Evolutionary conservation across 2,888 invertebrate species (phyloP), one percentile per base, ranked within the genome.

Genomic region (Lordiphosa andalusiaca): DNA sequence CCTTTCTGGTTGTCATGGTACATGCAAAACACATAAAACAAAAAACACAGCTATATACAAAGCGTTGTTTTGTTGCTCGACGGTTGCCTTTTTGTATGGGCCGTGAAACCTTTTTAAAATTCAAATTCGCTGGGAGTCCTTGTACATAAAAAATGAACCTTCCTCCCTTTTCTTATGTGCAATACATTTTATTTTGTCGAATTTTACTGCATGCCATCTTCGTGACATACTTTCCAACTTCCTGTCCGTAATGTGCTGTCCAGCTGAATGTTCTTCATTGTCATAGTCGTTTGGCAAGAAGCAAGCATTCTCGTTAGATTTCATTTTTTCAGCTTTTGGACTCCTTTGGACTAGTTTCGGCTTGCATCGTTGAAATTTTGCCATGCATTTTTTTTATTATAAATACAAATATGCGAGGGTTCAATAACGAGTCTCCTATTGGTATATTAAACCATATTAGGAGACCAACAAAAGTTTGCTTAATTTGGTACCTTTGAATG

Each of bases 301-400:
- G 30, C 33, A 33, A 57, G 47, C 50, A 19, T 38, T 33, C 54
- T 52, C 9, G 30, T 42, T 48, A 42, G 44, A 44, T 30, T 19
- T 4, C 19, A 19, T 19, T 33, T 33, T 59, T 46, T 72, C 81
- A 76, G 81, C 73, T 41, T 50, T 58, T 51, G 25, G 25, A 39
- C 53, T 65, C 46, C 30, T 37, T 35, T 65, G 47, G 47, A 56
- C 38, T 42, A 19, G 21, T 44, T 42, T 55, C 33, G 12, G 35
- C 36, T 41, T 37, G 19, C 41, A 25, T 25, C 7, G 19, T 16
- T 33, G 36, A 40, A 46, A 40, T 21, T 36, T 36, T 13, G 19
- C 44, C 16, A 25, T 44, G 35, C 50, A 40, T 60, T 60, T 16
- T 16, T 16, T 56, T 52, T 61, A 52, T 36, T 39, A 10, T 12